Evolutionary conservation across 2,888 invertebrate species (phyloP), one percentile per base, ranked within the genome.

Genomic region (Drosophila kuntzei): DNA sequence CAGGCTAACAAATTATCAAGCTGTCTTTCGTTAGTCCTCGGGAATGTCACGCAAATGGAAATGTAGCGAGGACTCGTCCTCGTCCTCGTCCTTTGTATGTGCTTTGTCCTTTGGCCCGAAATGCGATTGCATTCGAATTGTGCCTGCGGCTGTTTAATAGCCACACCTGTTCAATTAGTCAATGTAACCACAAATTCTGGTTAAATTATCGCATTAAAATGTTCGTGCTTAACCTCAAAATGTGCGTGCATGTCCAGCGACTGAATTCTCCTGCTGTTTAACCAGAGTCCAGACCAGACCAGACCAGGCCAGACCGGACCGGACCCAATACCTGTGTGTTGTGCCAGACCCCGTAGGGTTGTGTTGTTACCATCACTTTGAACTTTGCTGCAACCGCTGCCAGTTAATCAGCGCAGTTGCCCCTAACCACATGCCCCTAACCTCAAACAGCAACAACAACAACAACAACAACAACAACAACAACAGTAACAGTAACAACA

Each of bases 131-230:
- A 71, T 57, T 68, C 27, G 37, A 60, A 65, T 68, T 71, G 77
- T 51, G 80, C 73, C 87, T 86, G 85, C 70, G 85, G 85, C 89
- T 89, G 87, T 89, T 87, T 86, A 86, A 87, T 90, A 84, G 90
- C 90, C 85, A 86, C 90, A 91, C 91, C 90, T 90, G 90, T 90
- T 90, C 90, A 91, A 90, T 90, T 90, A 90, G 91, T 91, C 91
- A 90, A 91, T 91, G 90, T 88, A 87, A 91, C 90, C 90, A 84
- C 90, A 90, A 91, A 84, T 90, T 89, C 91, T 90, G 91, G 91
- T 91, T 89, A 90, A 90, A 91, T 90, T 90, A 91, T 91, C 89
- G 90, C 90, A 90, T 91, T 90, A 90, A 91, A 90, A 91, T 91
- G 85, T 90, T 86, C 90, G 90, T 90, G 89, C 89, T 87, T 90